Conservation (phyloP, 2,797 vertebrate species). For the Sebastolobus altivelis region DNA sequence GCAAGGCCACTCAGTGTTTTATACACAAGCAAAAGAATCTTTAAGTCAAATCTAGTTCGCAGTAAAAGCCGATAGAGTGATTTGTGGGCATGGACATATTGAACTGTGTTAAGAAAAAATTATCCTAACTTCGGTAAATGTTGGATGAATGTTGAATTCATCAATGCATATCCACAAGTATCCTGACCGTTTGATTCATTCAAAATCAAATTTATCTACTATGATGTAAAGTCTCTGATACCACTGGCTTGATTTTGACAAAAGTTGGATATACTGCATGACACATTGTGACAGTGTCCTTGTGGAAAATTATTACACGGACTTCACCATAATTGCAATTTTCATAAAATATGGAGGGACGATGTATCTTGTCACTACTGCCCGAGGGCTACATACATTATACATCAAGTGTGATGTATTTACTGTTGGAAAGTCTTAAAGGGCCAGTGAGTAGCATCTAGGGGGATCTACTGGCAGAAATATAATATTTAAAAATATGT, state of each 20-base stretch:
- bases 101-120: background rate
- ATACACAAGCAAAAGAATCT: background rate
- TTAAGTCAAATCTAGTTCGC: background rate
- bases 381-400: slow-evolving; percentile 16
- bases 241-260: background rate
- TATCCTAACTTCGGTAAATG: background rate
- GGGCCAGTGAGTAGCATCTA: background rate
- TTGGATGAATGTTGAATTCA: background rate
- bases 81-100: background rate
- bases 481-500: background rate
- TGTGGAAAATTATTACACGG: slow-evolving; percentile 7
- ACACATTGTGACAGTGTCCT: slow-evolving; percentile 4
- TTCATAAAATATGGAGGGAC: slow-evolving; percentile 34
- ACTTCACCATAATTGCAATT: slow-evolving; percentile 32
- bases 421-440: background rate
- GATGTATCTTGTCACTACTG: slow-evolving; percentile 37
- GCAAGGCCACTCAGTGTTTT: background rate
- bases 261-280: background rate
- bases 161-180: slow-evolving; percentile 1
- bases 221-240: background rate
- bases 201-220: background rate
- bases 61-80: background rate
- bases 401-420: slow-evolving; percentile 8
- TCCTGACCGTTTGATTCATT: slow-evolving; percentile 3
- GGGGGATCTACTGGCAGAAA: background rate